Base-by-base conservation (phyloP, 2,113 vertebrate species). In the Sorex araneus region DNA sequence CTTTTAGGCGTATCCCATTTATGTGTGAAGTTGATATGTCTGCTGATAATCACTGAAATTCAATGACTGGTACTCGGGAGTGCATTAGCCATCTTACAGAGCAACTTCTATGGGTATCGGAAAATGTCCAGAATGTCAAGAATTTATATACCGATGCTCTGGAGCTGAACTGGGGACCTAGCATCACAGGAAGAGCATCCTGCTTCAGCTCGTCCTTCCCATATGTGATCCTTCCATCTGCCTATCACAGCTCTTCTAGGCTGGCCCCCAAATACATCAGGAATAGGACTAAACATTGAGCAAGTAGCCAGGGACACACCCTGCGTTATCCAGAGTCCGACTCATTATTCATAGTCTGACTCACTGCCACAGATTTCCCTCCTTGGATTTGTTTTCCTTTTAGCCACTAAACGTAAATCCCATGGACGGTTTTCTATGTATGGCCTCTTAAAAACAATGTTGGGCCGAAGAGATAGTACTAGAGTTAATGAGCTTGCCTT, bases 21-120 rank as follows among this genome's bases (percentile, higher is more conserved):
- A 21, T 5, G 3, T 43, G 28, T 85, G 16, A 63, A 27, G 9
- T 27, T 40, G 50, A 40, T 40, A 84, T 28, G 12, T 82, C 4
- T 50, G 30, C 2, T 47, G 40, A 54, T 43, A 43, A 71, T 71
- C 19, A 71, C 4, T 93, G 75, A 57, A 64, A 45, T 54, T 64
- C 12, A 0, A 54, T 43, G n/a, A 63, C 5, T 19, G 34, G 25
- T 11, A 75, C 66, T 27, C 0, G 8, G 9, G 7, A 47, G 18
- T 69, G 86, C 43, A 69, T 36, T 50, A 54, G 28, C 13, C 45
- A 16, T 16, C 76, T 74, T 63, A 27, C 77, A 27, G 10, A 40
- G 1, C 89, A 67, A n/a, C 0, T n/a, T 12, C 8, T 30, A 45
- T 71, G 75, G 86, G 40, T 64, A 87, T 40, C 54, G 11, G 54